Base-by-base conservation (phyloP, 2,113 vertebrate species). In the Corvus cornix region DNA sequence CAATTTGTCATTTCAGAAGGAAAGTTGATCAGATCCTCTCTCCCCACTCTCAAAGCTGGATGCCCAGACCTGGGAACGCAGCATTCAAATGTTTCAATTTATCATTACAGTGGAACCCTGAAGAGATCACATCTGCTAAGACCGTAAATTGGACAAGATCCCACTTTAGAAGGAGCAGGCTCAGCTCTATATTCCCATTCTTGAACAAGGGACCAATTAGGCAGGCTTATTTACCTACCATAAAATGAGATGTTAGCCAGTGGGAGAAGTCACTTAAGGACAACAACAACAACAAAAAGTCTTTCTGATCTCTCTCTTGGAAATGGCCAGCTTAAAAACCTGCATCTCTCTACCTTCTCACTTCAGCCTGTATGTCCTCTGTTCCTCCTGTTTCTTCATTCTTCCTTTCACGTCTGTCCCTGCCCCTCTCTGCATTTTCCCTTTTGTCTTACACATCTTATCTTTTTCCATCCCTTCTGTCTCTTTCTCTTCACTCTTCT, bases 61-160 rank as follows among this genome's bases (percentile, higher is more conserved):
- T 66, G 56, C 84, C 55, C 43, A 46, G 95, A 89, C 90, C 56
- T 93, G 51, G 70, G 53, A 89, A 79, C 51, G 11, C 90, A 95
- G 87, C 89, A 88, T 89, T 97, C 95, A 91, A 96, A 96, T 95
- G 94, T 97, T 97, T 97, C 95, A 92, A 97, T 97, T 97, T 95
- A 95, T 96, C 97, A 97, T 96, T 96, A 97, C 96, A 97, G 84
- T 83, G 95, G 94, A 97, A 95, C 96, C 97, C 97, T 92, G 94
- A 97, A 94, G 97, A 97, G 96, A 96, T 96, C 94, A 96, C 96
- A 97, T 97, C 97, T 97, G 97, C 93, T 90, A 92, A 84, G 90
- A 90, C 86, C 90, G 83, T 87, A 93, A 94, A 70, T 96, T 97
- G 96, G 97, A 97, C 63, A 88, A 56, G 46, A 86, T 97, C 96